Conservation (phyloP, 2,113 vertebrate species). For the Rhinopomastus cyanomelas region DNA sequence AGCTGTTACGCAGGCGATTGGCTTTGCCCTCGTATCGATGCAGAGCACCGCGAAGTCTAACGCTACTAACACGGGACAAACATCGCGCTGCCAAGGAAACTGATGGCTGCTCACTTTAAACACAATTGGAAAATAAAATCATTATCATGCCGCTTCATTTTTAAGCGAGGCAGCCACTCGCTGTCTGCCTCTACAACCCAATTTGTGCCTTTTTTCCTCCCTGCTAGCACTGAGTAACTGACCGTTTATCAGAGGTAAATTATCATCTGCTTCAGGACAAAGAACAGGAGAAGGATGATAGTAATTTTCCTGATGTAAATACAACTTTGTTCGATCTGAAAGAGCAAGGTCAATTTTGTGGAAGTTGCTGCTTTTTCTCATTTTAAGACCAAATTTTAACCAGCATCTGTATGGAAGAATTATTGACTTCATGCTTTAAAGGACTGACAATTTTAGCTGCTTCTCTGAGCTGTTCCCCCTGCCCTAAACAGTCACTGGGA, state of each 20-base stretch:
- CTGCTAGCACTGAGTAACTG: neutral
- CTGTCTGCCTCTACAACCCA: constrained; percentile 9
- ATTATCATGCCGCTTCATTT: constrained; percentile 1
- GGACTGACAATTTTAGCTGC: neutral
- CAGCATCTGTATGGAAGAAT: neutral
- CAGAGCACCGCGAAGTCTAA: neutral
- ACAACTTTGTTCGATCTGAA: constrained; percentile 21
- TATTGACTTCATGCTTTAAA: constrained; percentile 13
- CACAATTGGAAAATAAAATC: neutral
- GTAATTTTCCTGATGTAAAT: constrained; percentile 21
- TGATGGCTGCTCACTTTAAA: neutral
- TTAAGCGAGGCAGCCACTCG: neutral
- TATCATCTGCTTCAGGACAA: constrained; percentile 26
- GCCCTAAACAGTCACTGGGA: neutral
- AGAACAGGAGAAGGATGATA: constrained; percentile 23
- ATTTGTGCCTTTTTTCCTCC: neutral
- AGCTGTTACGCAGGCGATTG: neutral
- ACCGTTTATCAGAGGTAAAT: constrained; percentile 25
- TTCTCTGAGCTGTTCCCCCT: neutral
- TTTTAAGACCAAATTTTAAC: constrained; percentile 31
- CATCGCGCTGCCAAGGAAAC: neutral
- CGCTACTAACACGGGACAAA: neutral
- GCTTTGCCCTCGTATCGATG: neutral
- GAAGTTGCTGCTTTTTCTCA: constrained; percentile 32
- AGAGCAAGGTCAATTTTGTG: constrained; percentile 4